phyloP scores from a whole-genome alignment of 2,797 vertebrate species.

The Cuculus canorus region DNA sequence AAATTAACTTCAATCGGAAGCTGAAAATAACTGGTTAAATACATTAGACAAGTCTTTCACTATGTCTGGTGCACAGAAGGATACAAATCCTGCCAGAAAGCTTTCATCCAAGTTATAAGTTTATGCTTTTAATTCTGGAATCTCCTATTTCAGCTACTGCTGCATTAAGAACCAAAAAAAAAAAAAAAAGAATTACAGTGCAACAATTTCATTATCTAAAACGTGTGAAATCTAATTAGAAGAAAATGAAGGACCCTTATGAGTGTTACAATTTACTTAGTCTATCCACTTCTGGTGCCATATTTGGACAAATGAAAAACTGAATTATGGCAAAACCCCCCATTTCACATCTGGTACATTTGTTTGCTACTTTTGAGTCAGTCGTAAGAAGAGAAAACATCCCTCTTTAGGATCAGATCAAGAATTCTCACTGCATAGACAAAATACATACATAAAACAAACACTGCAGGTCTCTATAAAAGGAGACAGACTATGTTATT shows the following conservation, averaged over 20 bases:
- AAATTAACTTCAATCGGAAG: not conserved
- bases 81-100: not conserved
- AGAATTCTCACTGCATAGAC: not conserved
- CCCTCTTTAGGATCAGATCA: not conserved
- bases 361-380: not conserved
- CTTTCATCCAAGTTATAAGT: not conserved
- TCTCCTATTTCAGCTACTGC: not conserved
- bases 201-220: not conserved
- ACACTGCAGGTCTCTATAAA: not conserved
- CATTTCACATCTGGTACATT: not conserved
- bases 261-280: not conserved
- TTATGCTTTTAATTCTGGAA: not conserved
- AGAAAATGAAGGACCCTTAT: not conserved
- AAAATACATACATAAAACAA: not conserved
- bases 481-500: not conserved
- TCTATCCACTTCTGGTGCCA: not conserved
- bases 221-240: not conserved
- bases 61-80: not conserved
- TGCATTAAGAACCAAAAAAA: not conserved
- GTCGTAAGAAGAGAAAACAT: not conserved
- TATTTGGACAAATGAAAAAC: not conserved
- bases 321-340: not conserved
- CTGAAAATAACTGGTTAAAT: not conserved
- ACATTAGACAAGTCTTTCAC: not conserved
- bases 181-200: not conserved